Base-by-base conservation (phyloP, 2,113 vertebrate species). In the Arothron firmamentum region DNA sequence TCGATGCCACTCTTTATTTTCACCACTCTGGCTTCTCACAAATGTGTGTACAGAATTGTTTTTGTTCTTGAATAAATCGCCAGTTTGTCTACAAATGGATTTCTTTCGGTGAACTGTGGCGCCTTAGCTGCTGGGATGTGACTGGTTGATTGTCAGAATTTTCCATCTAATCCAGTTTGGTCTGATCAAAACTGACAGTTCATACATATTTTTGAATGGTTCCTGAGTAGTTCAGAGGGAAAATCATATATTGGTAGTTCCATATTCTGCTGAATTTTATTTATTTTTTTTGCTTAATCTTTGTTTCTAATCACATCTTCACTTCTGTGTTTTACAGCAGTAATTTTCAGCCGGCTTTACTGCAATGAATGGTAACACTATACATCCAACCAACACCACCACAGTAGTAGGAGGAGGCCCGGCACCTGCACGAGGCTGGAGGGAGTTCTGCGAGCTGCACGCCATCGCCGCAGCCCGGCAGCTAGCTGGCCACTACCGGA, bases 371-470 rank as follows among this genome's bases (percentile, higher is more conserved):
- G 96, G 94, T 88, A 94, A 95, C 85, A 82, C 93, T 88, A 88
- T 94, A 86, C 91, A 94, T 89, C 90, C 90, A 74, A 80, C 88
- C 74, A 86, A 85, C 66, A 88, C 90, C 78, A 84, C 86, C 42
- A 68, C 84, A 41, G 67, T 85, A 70, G 74, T 75, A 75, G 86
- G 81, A 77, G 84, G 82, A 62, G 79, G 82, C 71, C 74, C 70
- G 72, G 75, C 78, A 20, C 80, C 88, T 81, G 90, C 92, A 3
- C 87, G 91, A 74, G 92, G 94, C 92, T 98, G 97, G 97, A 93
- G 93, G 84, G 97, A 97, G 84, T 99, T 99, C 89, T 99, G 97
- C 8, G 95, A 99, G 92, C 90, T 92, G 71, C 96, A 98, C 18
- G 97, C 97, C 52, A 92, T 93, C 67, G 90, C 93, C 69, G 88